A percentile compares a stretch with the other conserved stretches of the same genome.
Evolutionary conservation across 2,888 invertebrate genomes (phyloP).

Genomic region (Melipona bicolor): DNA sequence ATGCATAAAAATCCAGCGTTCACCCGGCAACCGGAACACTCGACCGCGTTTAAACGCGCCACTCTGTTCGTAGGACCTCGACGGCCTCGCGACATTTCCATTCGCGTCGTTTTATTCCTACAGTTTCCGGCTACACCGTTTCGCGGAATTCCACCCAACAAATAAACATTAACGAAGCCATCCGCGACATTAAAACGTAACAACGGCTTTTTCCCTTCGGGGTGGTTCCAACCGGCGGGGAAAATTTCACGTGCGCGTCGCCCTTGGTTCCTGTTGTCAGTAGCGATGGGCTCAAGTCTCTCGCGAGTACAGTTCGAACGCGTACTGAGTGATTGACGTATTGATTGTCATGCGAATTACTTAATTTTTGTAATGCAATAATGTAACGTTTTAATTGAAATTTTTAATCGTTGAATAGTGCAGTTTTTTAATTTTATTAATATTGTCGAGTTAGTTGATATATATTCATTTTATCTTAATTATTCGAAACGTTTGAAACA

Average conservation of each 20-base stretch:
- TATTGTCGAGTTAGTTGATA: too few species aligned
- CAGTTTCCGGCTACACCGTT: not conserved
- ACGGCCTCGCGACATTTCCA: constrained; percentile 33
- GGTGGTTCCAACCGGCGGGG: not conserved
- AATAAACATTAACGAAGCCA: constrained; percentile 37
- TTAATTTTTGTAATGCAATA: too few species aligned
- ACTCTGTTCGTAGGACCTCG: constrained; percentile 10
- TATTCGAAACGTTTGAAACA: too few species aligned
- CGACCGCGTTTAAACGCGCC: constrained; percentile 40
- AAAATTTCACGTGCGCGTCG: not conserved
- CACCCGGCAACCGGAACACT: constrained; percentile 27
- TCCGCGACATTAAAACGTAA: not conserved
- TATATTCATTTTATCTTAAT: too few species aligned
- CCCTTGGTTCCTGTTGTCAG: not conserved
- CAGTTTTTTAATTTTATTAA: too few species aligned
- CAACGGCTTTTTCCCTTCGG: not conserved
- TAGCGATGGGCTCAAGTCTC: not conserved
- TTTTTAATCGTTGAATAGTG: too few species aligned
- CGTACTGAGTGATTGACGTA: too few species aligned
- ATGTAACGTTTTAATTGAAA: too few species aligned
- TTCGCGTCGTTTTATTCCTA: constrained; percentile 25
- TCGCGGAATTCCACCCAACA: not conserved
- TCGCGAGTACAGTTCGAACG: not conserved
- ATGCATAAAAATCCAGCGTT: constrained; percentile 23
- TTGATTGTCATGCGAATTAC: too few species aligned